Conservation (phyloP, 2,888 invertebrate genomes). For the Drosophila mettleri region DNA sequence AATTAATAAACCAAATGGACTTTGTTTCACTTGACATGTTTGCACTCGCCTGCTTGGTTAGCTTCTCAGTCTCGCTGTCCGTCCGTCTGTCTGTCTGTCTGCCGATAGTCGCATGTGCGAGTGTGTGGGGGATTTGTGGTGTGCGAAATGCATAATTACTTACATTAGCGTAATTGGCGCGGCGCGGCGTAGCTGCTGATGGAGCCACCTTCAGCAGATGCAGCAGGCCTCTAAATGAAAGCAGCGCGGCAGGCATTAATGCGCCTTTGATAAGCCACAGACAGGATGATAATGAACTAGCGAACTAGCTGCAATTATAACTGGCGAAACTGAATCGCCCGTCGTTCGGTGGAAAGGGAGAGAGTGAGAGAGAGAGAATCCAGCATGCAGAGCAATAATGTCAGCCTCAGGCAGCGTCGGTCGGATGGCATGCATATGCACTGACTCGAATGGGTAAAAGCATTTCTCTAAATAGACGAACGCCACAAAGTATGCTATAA, state of each 20-base stretch:
- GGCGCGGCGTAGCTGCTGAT: constrained; percentile 27
- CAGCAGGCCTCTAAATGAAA: constrained; percentile 17
- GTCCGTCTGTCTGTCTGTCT: constrained; percentile 13
- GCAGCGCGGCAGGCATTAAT: constrained; percentile 33
- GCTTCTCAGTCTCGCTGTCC: constrained; percentile 14
- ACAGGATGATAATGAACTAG: constrained; percentile 33
- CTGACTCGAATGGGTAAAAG: constrained; percentile 16
- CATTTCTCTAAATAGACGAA: constrained; percentile 67
- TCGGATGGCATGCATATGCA: not conserved
- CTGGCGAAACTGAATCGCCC: not conserved
- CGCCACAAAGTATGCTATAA: constrained; percentile 81
- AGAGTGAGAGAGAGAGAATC: not conserved
- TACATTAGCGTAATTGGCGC: constrained; percentile 77
- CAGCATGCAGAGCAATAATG: constrained; percentile 25
- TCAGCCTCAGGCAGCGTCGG: constrained; percentile 12
- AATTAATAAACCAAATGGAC: constrained; percentile 82
- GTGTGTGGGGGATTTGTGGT: constrained; percentile 25
- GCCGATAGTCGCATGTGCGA: constrained; percentile 13
- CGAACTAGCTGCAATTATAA: not conserved
- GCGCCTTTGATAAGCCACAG: constrained; percentile 33
- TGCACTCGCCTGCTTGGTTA: constrained; percentile 62
- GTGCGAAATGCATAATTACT: constrained; percentile 76
- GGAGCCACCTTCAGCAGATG: constrained; percentile 28
- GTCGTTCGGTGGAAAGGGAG: no score
- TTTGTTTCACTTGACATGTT: constrained; percentile 81